Evolutionary conservation across 2,797 vertebrate genomes (phyloP).

Genomic region (Parotocinclus haroldoi): DNA sequence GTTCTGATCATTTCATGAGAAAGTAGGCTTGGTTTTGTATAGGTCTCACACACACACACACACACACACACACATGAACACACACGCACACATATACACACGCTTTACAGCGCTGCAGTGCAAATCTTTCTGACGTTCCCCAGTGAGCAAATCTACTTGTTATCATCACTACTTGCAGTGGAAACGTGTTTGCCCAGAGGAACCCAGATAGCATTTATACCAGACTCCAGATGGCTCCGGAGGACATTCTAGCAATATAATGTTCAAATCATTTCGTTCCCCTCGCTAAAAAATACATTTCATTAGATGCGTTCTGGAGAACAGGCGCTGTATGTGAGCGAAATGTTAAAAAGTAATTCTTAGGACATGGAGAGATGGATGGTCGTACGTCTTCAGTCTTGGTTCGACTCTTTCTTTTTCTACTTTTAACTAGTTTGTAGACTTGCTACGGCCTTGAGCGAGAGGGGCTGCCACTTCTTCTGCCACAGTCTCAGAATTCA

Average conservation of each 20-base stretch:
- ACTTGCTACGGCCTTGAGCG: no score
- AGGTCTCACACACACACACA: no score
- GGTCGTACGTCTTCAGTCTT: no score
- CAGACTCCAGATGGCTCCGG: conserved; percentile 21
- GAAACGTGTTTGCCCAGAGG: not conserved
- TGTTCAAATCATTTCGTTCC: conserved; percentile 32
- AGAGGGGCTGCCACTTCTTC: no score
- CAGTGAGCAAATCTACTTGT: conserved; percentile 17
- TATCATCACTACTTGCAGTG: not conserved
- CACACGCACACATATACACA: conserved; percentile 5
- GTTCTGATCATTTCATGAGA: no score
- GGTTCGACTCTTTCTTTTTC: no score
- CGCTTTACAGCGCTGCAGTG: not conserved
- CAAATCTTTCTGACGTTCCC: conserved; percentile 22
- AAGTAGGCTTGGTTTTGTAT: no score
- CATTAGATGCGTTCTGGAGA: not conserved
- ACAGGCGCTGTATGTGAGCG: not conserved
- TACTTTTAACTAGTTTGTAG: no score
- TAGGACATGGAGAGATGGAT: no score
- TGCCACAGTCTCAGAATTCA: no score
- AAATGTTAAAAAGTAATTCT: not conserved
- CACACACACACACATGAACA: no score
- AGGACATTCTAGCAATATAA: conserved; percentile 18
- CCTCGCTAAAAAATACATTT: conserved; percentile 6
- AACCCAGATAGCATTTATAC: not conserved